Conservation (phyloP, 1,140 invertebrate genomes). For the Hypsibius dujardini region DNA sequence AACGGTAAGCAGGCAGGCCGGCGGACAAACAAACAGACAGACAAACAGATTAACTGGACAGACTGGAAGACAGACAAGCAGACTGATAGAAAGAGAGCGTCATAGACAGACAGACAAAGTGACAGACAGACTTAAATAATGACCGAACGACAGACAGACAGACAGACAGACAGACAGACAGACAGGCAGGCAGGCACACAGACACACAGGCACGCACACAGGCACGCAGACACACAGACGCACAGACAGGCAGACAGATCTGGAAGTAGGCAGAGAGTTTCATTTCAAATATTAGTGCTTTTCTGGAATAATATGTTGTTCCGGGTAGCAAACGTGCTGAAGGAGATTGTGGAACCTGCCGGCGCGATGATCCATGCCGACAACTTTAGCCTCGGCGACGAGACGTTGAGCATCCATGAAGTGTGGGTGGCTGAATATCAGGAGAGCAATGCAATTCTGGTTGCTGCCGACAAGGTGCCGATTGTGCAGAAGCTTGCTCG, state of each 20-base stretch:
- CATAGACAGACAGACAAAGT: too few species aligned
- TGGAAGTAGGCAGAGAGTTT: background rate
- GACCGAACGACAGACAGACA: too few species aligned
- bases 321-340: constrained; percentile 68
- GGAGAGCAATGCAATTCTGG: constrained; percentile 77
- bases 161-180: too few species aligned
- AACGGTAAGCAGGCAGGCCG: constrained; percentile 47
- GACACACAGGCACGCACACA: too few species aligned
- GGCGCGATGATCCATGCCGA: constrained; percentile 76
- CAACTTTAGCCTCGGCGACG: constrained; percentile 76
- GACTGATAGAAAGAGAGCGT: too few species aligned
- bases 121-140: too few species aligned
- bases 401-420: constrained; percentile 75
- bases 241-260: too few species aligned
- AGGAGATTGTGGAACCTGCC: constrained; percentile 79
- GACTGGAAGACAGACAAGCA: too few species aligned
- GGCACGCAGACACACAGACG: too few species aligned
- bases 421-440: constrained; percentile 97
- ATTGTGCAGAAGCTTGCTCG: constrained; percentile 53
- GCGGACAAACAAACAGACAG: too few species aligned
- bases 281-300: constrained; percentile 16
- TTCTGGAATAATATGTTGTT: constrained; percentile 17
- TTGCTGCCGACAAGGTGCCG: constrained; percentile 42
- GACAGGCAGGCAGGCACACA: too few species aligned
- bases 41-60: too few species aligned